Evolutionary conservation across 2,888 invertebrate genomes (phyloP).

Genomic region (Notodonta ziczac): DNA sequence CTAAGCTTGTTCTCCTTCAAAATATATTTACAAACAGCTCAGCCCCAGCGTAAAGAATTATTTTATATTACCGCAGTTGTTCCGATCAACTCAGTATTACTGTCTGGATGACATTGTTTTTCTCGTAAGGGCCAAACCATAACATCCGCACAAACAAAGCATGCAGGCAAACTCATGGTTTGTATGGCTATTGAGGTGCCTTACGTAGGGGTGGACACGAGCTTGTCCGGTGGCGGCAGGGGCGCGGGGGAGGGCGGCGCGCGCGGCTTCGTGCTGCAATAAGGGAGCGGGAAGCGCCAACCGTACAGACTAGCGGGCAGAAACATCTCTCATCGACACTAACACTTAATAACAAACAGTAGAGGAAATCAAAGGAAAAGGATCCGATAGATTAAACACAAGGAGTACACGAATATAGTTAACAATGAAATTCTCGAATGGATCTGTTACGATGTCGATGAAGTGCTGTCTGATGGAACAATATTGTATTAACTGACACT

Average conservation of each 20-base stretch:
- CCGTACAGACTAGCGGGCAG: slow-evolving; percentile 94
- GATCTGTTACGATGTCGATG: slow-evolving; percentile 62
- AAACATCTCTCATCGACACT: slow-evolving; percentile 85
- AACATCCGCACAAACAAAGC: slow-evolving; percentile 78
- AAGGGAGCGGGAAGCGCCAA: slow-evolving; percentile 98
- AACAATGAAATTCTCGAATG: slow-evolving; percentile 37
- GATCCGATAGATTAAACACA: slow-evolving; percentile 39
- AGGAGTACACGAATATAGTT: slow-evolving; percentile 44
- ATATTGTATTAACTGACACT: slow-evolving; percentile 24
- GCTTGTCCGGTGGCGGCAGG: slow-evolving; percentile 91
- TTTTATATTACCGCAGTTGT: slow-evolving; percentile 28
- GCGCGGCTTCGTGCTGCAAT: slow-evolving; percentile 96
- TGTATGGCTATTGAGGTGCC: slow-evolving; percentile 65
- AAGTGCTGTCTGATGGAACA: slow-evolving; percentile 53
- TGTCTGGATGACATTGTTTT: slow-evolving; percentile 31
- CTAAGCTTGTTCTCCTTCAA: slow-evolving; percentile 50
- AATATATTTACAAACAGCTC: slow-evolving; percentile 65
- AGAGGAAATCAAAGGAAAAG: slow-evolving; percentile 40
- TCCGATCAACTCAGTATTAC: slow-evolving; percentile 31
- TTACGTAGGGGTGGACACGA: slow-evolving; percentile 89
- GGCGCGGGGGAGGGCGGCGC: slow-evolving; percentile 91
- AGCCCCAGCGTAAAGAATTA: slow-evolving; percentile 58
- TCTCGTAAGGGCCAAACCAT: slow-evolving; percentile 59
- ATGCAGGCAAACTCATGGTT: slow-evolving; percentile 71
- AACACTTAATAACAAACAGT: slow-evolving; percentile 57